Evolutionary conservation across 2,797 vertebrate genomes (phyloP), one percentile per base, ranked within the genome.

Genomic region (Eulemur rubriventer): DNA sequence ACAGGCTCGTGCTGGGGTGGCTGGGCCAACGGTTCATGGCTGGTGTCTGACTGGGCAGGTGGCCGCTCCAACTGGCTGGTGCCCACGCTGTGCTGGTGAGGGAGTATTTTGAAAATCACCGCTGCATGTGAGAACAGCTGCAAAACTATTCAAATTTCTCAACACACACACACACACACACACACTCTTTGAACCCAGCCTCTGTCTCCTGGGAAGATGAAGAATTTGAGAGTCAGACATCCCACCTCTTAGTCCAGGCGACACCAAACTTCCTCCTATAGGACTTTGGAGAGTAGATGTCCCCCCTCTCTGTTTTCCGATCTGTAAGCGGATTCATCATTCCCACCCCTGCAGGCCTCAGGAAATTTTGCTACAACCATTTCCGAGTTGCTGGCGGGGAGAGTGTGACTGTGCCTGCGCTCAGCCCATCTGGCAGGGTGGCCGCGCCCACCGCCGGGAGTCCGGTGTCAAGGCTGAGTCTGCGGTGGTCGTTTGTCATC

Each of bases 401-500:
- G 35, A 35, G 30, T 26, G 41, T 55, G 8, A 17, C 2, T 1
- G 46, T 38, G 76, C 43, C 46, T 28, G 59, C 6, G 20, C 35
- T 38, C 8, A 73, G 20, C n/a, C 9, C 16, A 26, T 30, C 43
- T 16, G 7, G 30, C 14, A 2, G 52, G 94, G 55, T 20, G 30
- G 38, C 92, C 3, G 1, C 61, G 69, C 55, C 83, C 13, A 7
- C 85, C 30, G 57, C 63, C 48, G 26, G 8, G 89, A 87, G 89
- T 83, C 86, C 2, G 57, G 35, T 22, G 96, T 55, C 55, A 13
- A 28, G 96, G 93, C 26, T 22, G 86, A 81, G 93, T 2, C 72
- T 75, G 57, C 0, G 43, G 85, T 1, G 63, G 13, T 85, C 90
- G 59, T 97, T 97, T 97, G 95, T 95, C 4, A 41, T 76, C 73